Percentiles rank a stretch among this genome's conserved stretches.
phyloP scores from a whole-genome alignment of 2,113 vertebrate species.

The Cygnus buccinator region DNA sequence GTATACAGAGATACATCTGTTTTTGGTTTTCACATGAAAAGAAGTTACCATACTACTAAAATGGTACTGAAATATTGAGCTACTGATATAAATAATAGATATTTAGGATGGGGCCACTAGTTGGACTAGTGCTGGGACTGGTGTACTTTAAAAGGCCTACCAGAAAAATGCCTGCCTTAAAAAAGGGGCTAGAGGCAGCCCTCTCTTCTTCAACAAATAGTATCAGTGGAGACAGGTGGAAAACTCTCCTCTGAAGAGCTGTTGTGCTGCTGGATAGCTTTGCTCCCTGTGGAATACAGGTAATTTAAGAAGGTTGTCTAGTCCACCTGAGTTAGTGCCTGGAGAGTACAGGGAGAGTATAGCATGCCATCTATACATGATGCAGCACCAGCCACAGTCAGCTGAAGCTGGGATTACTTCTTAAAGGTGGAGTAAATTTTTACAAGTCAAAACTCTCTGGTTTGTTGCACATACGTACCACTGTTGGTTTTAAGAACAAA shows the following conservation, averaged over 20 bases:
- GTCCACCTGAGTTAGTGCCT: background rate
- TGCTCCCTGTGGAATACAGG: fast-evolving
- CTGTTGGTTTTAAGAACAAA: background rate
- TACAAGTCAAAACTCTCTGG: background rate
- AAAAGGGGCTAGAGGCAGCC: fast-evolving
- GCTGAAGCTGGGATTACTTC: background rate
- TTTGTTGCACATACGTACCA: background rate
- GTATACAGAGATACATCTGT: background rate
- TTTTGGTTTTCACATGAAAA: background rate
- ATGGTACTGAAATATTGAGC: background rate
- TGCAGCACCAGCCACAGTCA: background rate
- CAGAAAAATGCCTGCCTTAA: background rate
- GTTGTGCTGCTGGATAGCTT: background rate
- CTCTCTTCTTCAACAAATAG: background rate
- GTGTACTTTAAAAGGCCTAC: background rate
- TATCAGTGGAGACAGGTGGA: background rate
- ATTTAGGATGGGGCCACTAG: background rate
- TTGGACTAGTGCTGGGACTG: background rate
- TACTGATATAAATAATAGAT: background rate
- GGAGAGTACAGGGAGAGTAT: background rate
- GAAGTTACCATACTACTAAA: background rate
- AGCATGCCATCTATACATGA: background rate
- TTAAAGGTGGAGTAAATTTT: background rate
- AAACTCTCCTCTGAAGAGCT: background rate
- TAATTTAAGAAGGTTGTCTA: background rate